phyloP scores from a whole-genome alignment of 2,113 vertebrate genomes.

The Lethenteron reissneri region DNA sequence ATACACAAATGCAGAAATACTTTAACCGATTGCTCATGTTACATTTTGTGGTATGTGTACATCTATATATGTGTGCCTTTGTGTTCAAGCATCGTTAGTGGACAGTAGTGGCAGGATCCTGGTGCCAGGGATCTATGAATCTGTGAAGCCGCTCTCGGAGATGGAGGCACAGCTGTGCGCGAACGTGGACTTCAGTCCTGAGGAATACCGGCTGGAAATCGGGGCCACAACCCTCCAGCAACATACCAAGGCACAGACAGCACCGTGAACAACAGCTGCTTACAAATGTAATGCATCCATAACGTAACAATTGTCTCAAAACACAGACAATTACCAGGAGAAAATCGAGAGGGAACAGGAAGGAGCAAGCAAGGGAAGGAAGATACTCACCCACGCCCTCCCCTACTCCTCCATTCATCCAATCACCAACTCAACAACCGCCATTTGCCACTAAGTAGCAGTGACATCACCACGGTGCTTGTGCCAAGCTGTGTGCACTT shows the following conservation, averaged over 20 bases:
- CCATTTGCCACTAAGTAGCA: too few relatives aligned
- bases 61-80: background rate
- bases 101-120: conserved; percentile 44
- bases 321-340: background rate
- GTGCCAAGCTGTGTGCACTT: too few relatives aligned
- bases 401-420: background rate
- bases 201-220: conserved; percentile 30
- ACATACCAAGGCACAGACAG: conserved; percentile 36
- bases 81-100: conserved; percentile 40
- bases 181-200: conserved; percentile 40
- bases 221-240: conserved; percentile 41
- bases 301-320: conserved; percentile 6
- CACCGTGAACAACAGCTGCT: background rate
- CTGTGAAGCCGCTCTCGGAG: conserved; percentile 30
- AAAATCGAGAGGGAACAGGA: background rate
- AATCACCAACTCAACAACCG: too few relatives aligned
- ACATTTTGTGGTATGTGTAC: background rate
- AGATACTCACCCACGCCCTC: background rate
- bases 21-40: background rate
- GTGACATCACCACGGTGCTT: too few relatives aligned
- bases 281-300: conserved; percentile 9
- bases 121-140: conserved; percentile 51
- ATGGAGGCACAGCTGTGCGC: conserved; percentile 40
- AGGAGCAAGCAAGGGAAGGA: background rate
- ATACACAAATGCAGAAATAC: conserved; percentile 1